Conservation (phyloP, 2,797 vertebrate species). For the Dendrocincla fuliginosa region DNA sequence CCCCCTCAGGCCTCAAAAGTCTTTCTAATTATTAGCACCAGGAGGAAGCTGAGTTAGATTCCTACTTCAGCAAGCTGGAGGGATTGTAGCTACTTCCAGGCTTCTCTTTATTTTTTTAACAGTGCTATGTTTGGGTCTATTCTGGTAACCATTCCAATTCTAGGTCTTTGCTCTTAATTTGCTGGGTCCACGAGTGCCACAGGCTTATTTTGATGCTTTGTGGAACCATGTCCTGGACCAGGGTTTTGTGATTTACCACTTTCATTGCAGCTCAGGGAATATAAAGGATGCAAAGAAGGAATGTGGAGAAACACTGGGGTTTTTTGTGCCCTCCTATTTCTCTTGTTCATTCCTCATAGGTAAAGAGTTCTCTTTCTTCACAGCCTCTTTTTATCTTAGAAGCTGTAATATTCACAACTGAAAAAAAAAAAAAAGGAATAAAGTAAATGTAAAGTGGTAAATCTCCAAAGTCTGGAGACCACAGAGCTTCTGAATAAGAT, state of each 20-base stretch:
- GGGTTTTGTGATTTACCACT: neutral
- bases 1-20: constrained; percentile 6
- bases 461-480: constrained; percentile 13
- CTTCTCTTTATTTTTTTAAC: neutral
- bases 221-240: neutral
- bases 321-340: neutral
- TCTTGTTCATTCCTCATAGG: neutral
- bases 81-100: neutral
- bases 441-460: neutral
- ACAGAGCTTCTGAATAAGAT: neutral
- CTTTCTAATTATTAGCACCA: constrained; percentile 10
- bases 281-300: neutral
- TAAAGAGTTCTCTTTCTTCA: neutral
- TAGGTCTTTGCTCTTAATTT: neutral
- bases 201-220: neutral
- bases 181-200: neutral
- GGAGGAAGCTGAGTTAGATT: neutral
- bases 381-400: constrained; percentile 7
- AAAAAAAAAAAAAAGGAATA: neutral
- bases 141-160: neutral
- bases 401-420: neutral
- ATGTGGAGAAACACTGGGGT: neutral
- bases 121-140: neutral
- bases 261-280: neutral
- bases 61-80: neutral